Evolutionary conservation across 2,113 vertebrate species (phyloP), one percentile per base, ranked within the genome.

Genomic region (Rhea pennata): DNA sequence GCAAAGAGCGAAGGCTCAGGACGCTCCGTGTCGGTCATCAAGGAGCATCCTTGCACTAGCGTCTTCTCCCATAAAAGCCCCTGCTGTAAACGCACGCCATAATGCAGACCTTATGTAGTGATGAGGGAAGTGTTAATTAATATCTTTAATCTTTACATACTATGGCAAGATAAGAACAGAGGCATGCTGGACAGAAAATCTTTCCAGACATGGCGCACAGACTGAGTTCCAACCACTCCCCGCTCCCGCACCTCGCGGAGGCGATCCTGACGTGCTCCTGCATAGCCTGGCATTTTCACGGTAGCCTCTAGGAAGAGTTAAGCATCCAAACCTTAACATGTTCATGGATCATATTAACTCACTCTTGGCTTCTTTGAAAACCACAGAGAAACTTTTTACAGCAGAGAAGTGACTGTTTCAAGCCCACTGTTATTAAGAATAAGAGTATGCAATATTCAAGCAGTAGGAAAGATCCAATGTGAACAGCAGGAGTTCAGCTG

Each of bases 71-170:
- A 73, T 67, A 76, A 66, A 87, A 83, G 74, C 71, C 70, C 50
- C 2, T 51, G 51, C 51, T 62, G 84, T 53, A 82, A 71, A 66
- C 42, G 78, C 81, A 67, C 78, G 62, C 54, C 71, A 88, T 76
- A 87, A 91, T 90, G 92, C 74, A 95, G 84, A 61, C 77, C 83
- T 91, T 85, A 92, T 42, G 81, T 77, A 85, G 87, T 50, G 71
- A 84, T 3, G 20, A 84, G 58, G 48, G 58, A 94, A 92, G 81
- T 66, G 75, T 56, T 92, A 89, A 93, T 95, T 92, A 94, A 51
- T 85, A 77, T 54, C 31, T 76, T 82, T 73, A 88, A 74, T 91
- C 7, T 0, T 46, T 89, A 48, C 40, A 29, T 87, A 51, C 74
- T 78, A 66, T 9, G n/a, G 17, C 13, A 91, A 87, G 62, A 66